A percentile compares a stretch with the other conserved stretches of the same genome.
phyloP scores from a whole-genome alignment of 2,888 invertebrate genomes.

The Trachelus stipa region DNA sequence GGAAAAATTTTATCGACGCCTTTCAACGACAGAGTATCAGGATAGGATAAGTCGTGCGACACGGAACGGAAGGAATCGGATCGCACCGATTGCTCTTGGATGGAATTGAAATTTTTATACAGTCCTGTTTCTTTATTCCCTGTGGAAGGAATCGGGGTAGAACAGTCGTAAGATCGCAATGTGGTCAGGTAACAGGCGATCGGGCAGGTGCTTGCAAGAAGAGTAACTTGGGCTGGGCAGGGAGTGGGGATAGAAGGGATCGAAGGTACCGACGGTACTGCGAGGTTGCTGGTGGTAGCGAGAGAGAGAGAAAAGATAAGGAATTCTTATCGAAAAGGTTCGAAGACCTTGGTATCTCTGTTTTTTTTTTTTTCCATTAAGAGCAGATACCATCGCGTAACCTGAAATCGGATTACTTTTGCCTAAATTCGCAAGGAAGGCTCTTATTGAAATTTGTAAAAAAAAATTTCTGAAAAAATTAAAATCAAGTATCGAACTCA shows the following conservation, averaged over 20 bases:
- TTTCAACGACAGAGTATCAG: too few relatives aligned
- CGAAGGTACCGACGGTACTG: too few relatives aligned
- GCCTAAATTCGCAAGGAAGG: too few relatives aligned
- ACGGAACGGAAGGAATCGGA: too few relatives aligned
- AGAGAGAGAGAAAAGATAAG: slow-evolving; percentile 27
- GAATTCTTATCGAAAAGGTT: slow-evolving; percentile 43
- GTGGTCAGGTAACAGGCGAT: slow-evolving; percentile 31
- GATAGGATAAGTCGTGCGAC: too few relatives aligned
- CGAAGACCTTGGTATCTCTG: slow-evolving; percentile 43
- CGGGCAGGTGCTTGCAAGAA: slow-evolving; percentile 46
- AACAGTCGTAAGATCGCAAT: neutral
- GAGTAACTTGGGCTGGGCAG: slow-evolving; percentile 15
- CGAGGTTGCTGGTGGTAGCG: slow-evolving; percentile 10
- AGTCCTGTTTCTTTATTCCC: too few relatives aligned
- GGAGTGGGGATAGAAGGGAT: slow-evolving; percentile 16
- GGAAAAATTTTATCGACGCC: too few relatives aligned
- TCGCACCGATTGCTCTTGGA: too few relatives aligned
- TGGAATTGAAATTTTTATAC: too few relatives aligned
- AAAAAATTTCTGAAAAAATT: too few relatives aligned
- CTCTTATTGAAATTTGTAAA: too few relatives aligned
- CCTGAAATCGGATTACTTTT: neutral
- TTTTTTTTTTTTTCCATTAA: slow-evolving; percentile 30
- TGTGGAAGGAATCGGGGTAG: neutral
- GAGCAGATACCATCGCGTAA: slow-evolving; percentile 47
- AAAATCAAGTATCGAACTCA: too few relatives aligned